Percentiles rank a stretch among this genome's conserved stretches.
Evolutionary conservation across 2,113 vertebrate species (phyloP).

Genomic region (Andinoacara biseriatus): DNA sequence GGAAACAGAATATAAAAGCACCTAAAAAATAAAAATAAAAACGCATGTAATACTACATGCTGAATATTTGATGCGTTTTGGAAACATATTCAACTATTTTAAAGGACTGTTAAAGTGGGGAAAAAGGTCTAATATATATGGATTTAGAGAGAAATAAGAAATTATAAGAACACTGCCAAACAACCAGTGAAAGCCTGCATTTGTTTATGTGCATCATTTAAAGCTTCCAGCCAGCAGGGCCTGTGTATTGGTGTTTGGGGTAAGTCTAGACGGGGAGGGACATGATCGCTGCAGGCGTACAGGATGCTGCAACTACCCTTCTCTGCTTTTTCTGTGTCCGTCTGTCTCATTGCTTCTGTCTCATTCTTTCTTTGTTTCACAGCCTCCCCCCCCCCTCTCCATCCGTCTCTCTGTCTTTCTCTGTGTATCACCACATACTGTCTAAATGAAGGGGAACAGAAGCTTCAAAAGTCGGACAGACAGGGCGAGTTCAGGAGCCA

Average conservation of each 20-base stretch:
- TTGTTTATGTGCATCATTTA: constrained; percentile 28
- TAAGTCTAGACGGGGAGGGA: constrained; percentile 48
- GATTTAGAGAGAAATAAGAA: neutral
- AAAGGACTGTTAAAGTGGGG: neutral
- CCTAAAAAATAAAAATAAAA: neutral
- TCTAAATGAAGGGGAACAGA: constrained; percentile 13
- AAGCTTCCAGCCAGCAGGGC: constrained; percentile 23
- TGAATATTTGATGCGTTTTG: neutral
- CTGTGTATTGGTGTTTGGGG: constrained; percentile 36
- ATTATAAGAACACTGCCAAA: neutral
- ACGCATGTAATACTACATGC: neutral
- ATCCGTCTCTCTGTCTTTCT: neutral
- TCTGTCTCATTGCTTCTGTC: neutral
- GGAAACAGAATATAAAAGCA: neutral
- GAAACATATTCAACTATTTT: neutral
- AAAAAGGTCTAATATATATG: neutral
- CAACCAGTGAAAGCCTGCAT: neutral
- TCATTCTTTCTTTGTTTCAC: constrained; percentile 2
- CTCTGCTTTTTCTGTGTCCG: neutral
- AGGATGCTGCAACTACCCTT: constrained; percentile 18
- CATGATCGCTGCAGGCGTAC: constrained; percentile 36
- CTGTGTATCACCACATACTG: neutral
- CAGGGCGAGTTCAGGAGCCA: neutral
- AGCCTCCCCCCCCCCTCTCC: neutral
- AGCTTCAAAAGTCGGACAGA: neutral